These are phyloP conservation scores for Cheilosia impressa DNA, from an alignment of 2,888 invertebrate species.

Conservation along the genomic window DNA sequence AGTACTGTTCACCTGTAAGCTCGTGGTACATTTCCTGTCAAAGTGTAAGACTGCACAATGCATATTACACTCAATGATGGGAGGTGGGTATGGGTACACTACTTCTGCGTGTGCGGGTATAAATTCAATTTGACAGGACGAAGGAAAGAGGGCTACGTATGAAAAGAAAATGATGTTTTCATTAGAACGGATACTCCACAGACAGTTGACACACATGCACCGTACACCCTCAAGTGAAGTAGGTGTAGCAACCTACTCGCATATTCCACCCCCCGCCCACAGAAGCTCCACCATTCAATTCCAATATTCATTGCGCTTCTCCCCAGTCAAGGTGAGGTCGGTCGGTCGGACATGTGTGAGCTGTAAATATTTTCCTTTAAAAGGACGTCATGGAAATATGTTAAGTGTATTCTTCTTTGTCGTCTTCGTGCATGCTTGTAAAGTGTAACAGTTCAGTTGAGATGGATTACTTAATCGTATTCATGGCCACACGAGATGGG, in stretches of 20 bases:
- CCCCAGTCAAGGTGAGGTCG: conserved; percentile 67
- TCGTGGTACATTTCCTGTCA: conserved; percentile 10
- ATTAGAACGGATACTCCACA: conserved; percentile 69
- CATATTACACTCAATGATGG: conserved; percentile 5
- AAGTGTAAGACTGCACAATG: conserved; percentile 15
- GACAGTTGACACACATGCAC: conserved; percentile 70
- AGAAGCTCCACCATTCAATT: conserved; percentile 24
- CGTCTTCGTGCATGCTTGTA: conserved; percentile 66
- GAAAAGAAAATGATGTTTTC: conserved; percentile 73
- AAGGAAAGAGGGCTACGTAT: conserved; percentile 21
- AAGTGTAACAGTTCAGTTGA: conserved; percentile 75
- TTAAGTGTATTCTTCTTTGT: conserved; percentile 72
- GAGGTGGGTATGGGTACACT: neutral
- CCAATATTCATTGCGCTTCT: conserved; percentile 55
- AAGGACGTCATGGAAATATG: conserved; percentile 74
- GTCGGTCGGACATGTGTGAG: conserved; percentile 60
- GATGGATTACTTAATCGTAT: conserved; percentile 75
- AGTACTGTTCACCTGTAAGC: conserved; percentile 35
- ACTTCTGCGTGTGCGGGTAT: conserved; percentile 21
- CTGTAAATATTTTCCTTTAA: conserved; percentile 67
- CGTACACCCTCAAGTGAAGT: conserved; percentile 3
- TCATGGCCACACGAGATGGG: conserved; percentile 62
- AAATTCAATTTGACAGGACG: conserved; percentile 66
- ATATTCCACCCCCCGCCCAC: neutral
- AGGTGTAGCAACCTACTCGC: neutral